These are phyloP conservation scores for Muntiacus reevesi DNA, from an alignment of 2,113 vertebrate genomes.

Conservation along the genomic window DNA sequence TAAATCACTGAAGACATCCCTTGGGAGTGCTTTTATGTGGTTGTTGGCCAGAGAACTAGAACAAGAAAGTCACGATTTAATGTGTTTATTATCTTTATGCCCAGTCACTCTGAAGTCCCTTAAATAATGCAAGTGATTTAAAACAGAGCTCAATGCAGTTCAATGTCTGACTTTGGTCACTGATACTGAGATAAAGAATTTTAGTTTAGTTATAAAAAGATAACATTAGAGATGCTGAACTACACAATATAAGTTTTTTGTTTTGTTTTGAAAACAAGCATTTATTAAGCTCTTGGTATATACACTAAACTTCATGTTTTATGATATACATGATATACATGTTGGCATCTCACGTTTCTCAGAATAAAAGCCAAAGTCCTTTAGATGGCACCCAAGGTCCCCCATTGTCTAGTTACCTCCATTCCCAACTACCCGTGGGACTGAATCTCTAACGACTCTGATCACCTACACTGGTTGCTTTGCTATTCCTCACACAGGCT, in stretches of 20 bases:
- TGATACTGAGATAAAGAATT: background rate
- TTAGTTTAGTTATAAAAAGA: background rate
- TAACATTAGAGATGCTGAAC: background rate
- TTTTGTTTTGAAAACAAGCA: background rate
- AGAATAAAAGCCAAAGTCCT: background rate
- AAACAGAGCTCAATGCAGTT: background rate
- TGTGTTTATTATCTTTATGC: constrained; percentile 15
- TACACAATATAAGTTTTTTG: background rate
- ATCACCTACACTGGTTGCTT: background rate
- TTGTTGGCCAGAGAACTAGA: constrained; percentile 97
- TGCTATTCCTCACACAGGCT: background rate
- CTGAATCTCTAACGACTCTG: background rate
- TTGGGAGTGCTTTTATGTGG: constrained; percentile 93
- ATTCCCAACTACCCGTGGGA: background rate
- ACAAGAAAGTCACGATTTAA: constrained; percentile 73
- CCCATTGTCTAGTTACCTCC: background rate
- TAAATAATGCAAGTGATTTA: constrained; percentile 37
- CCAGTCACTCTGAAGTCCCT: constrained; percentile 41
- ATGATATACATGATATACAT: background rate
- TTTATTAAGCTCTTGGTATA: background rate
- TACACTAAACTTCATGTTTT: background rate
- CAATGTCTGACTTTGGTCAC: background rate
- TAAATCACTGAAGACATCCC: constrained; percentile 93
- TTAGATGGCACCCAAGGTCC: background rate
- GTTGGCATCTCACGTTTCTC: background rate